Conservation (phyloP, 2,888 invertebrate genomes). For the Sylvicola fuscatus region DNA sequence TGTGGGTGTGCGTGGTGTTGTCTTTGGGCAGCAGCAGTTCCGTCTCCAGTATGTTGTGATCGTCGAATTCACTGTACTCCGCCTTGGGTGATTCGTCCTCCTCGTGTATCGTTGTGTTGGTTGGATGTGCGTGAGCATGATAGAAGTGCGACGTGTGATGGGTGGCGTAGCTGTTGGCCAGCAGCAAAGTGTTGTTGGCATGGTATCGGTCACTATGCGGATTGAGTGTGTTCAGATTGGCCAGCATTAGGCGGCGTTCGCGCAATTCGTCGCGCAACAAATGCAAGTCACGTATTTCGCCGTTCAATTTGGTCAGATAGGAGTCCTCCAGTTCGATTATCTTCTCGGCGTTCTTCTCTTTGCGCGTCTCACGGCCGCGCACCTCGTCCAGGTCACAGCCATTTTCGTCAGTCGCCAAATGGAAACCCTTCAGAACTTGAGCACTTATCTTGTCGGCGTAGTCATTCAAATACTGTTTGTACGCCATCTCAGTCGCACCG, state of each 20-base stretch:
- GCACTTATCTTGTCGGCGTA: conserved; percentile 69
- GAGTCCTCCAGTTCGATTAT: conserved; percentile 8
- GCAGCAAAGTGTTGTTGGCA: neutral
- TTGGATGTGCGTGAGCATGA: neutral
- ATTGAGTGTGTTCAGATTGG: conserved; percentile 22
- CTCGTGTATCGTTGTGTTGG: conserved; percentile 13
- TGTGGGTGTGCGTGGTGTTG: too few species aligned
- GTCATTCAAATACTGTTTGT: conserved; percentile 52
- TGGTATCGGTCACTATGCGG: conserved; percentile 10
- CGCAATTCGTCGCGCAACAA: conserved; percentile 21
- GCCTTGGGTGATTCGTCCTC: conserved; percentile 14
- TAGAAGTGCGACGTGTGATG: neutral
- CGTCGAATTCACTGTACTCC: conserved; percentile 31
- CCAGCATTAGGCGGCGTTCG: conserved; percentile 23
- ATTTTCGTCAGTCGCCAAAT: conserved; percentile 17
- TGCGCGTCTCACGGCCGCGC: conserved; percentile 12
- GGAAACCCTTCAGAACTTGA: conserved; percentile 39
- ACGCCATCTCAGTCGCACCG: conserved; percentile 13
- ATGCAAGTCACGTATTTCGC: conserved; percentile 15
- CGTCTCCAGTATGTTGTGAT: conserved; percentile 1
- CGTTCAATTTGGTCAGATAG: conserved; percentile 10
- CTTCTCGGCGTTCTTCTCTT: conserved; percentile 8
- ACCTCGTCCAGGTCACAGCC: conserved; percentile 7
- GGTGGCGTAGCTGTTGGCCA: neutral
- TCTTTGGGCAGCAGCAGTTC: too few species aligned